A percentile compares a stretch with the other conserved stretches of the same genome.
Evolutionary conservation across 2,113 vertebrate species (phyloP).

Genomic region (Merops nubicus): DNA sequence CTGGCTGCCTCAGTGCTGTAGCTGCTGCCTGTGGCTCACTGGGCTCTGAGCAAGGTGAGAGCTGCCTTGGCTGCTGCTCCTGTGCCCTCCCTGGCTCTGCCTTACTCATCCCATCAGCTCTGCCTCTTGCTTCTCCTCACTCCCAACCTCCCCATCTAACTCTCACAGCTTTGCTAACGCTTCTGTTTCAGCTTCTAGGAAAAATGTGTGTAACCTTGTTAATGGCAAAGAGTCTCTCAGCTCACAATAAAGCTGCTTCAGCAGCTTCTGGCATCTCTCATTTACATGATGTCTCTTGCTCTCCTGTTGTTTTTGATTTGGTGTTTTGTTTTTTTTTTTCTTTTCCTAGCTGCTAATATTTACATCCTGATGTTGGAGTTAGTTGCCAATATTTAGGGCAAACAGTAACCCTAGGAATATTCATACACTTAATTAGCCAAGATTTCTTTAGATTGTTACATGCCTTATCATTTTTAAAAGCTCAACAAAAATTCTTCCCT

Average conservation of each 20-base stretch:
- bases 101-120: background rate
- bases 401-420: background rate
- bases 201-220: background rate
- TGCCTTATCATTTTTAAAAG: background rate
- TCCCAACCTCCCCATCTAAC: background rate
- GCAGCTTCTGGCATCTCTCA: background rate
- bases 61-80: background rate
- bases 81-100: background rate
- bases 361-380: background rate
- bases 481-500: background rate
- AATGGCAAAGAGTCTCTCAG: background rate
- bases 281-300: background rate
- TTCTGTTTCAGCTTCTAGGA: background rate
- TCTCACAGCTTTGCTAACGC: background rate
- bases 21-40: background rate
- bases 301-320: no score
- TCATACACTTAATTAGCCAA: background rate
- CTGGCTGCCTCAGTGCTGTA: background rate
- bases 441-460: background rate
- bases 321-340: background rate
- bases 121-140: background rate
- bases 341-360: background rate
- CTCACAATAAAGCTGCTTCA: background rate
- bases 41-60: accelerated
- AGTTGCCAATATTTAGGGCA: background rate